phyloP scores from a whole-genome alignment of 2,113 vertebrate species.

The cattle (Bos taurus) region ARS-UCD2.0 NC_037354.1:44340001-44340500 shows the following conservation, averaged over 20 bases:
- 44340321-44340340: background rate
- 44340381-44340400: background rate
- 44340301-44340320: background rate
- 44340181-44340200: background rate
- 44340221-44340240: background rate
- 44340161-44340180: background rate
- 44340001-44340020: background rate
- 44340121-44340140: background rate
- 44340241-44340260: background rate
- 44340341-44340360: background rate
- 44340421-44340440: constrained; percentile 12
- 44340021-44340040: background rate
- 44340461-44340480: background rate
- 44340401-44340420: constrained; percentile 14
- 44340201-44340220: background rate
- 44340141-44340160: background rate
- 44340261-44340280: background rate
- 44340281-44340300: background rate
- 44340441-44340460: constrained; percentile 26
- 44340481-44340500: background rate
- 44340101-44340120: background rate
- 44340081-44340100: background rate
- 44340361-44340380: background rate
- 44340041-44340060: background rate
- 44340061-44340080: background rate